Conservation (phyloP, 2,797 vertebrate species). For the Pantherophis vulpinus region DNA sequence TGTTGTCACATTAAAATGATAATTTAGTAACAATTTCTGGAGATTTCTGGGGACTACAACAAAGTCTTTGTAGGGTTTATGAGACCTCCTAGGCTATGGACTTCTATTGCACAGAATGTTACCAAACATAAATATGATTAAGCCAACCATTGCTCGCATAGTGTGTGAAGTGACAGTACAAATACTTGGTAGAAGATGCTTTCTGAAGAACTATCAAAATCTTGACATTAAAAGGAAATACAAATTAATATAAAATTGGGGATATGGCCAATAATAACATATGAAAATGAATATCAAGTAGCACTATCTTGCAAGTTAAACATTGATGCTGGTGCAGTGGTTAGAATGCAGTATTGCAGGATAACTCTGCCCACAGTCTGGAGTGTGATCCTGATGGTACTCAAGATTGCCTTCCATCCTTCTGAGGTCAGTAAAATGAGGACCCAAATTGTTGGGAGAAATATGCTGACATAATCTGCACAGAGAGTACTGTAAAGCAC, state of each 20-base stretch:
- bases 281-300: not conserved
- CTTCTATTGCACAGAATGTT: not conserved
- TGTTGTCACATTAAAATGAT: not conserved
- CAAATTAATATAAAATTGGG: not conserved
- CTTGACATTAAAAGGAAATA: not conserved
- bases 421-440: not conserved
- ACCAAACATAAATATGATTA: not conserved
- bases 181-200: not conserved
- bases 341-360: not conserved
- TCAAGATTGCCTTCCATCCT: not conserved
- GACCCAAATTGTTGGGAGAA: not conserved
- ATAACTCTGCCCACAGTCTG: not conserved
- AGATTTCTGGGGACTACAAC: not conserved
- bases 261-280: not conserved
- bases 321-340: not conserved
- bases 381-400: not conserved
- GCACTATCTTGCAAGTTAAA: constrained; percentile 7
- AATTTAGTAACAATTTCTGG: not conserved
- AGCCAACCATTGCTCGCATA: not conserved
- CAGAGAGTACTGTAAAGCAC: not conserved
- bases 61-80: not conserved
- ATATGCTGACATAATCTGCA: not conserved
- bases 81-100: no score
- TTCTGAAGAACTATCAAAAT: not conserved
- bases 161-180: not conserved